Evolutionary conservation across 2,888 invertebrate genomes (phyloP).

Genomic region (Apotomis turbidana): DNA sequence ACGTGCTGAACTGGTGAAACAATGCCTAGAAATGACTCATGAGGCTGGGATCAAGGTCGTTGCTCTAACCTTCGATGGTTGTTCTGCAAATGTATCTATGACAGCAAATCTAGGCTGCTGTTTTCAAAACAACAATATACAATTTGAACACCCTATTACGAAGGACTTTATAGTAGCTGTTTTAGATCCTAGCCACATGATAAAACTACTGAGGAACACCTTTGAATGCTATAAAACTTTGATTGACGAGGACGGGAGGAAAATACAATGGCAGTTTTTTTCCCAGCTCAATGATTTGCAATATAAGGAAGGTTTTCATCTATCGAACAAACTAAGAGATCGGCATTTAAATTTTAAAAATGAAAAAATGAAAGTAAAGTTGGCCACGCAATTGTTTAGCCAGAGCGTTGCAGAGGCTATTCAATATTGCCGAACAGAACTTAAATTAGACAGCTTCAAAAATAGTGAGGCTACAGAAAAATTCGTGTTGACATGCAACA

Average conservation of each 20-base stretch:
- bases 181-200: conserved; percentile 43
- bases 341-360: conserved; percentile 36
- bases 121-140: no score
- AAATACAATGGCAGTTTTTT: conserved; percentile 32
- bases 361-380: conserved; percentile 31
- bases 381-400: conserved; percentile 39
- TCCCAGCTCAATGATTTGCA: conserved; percentile 33
- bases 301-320: conserved; percentile 35
- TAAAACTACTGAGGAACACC: conserved; percentile 44
- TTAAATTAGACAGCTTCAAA: conserved; percentile 13
- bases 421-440: conserved; percentile 31
- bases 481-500: conserved; percentile 27
- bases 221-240: conserved; percentile 38
- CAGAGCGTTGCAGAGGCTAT: conserved; percentile 34
- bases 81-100: no score
- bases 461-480: conserved; percentile 22
- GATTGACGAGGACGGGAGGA: conserved; percentile 30
- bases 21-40: no score
- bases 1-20: no score
- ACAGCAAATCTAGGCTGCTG: no score
- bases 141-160: conserved; percentile 41
- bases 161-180: conserved; percentile 30
- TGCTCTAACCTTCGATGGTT: no score
- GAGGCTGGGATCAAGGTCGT: no score
- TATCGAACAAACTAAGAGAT: conserved; percentile 37